Conservation (phyloP, 2,113 vertebrate genomes). For the Sinocyclocheilus rhinocerous region DNA sequence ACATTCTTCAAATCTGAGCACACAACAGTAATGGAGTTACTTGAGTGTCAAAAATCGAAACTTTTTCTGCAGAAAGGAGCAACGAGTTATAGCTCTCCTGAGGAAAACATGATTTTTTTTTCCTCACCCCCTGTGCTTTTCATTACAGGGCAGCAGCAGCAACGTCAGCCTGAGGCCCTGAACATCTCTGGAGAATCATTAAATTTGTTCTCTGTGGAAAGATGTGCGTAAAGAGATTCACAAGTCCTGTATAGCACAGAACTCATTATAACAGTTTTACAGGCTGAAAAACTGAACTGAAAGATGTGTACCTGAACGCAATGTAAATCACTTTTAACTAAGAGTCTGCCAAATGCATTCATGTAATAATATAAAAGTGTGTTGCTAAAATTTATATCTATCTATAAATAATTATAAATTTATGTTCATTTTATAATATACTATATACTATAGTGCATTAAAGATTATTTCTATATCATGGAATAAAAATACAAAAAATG, state of each 20-base stretch:
- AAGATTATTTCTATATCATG: too few relatives aligned
- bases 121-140: neutral
- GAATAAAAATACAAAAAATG: too few relatives aligned
- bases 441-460: too few relatives aligned
- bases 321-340: neutral
- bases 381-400: neutral
- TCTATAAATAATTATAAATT: too few relatives aligned
- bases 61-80: neutral
- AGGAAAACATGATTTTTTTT: neutral
- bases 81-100: neutral
- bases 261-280: neutral
- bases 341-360: neutral
- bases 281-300: neutral
- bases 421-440: too few relatives aligned
- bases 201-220: neutral
- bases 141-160: neutral
- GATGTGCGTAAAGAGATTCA: slow-evolving; percentile 2
- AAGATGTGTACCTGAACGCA: neutral
- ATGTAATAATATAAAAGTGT: neutral
- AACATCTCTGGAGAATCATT: slow-evolving; percentile 22
- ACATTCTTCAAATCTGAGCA: neutral
- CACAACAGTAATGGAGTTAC: neutral
- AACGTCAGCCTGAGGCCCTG: slow-evolving; percentile 1
- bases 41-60: neutral
- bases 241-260: neutral